Evolutionary conservation across 2,888 invertebrate species (phyloP).

Genomic region (Cantharis rustica): DNA sequence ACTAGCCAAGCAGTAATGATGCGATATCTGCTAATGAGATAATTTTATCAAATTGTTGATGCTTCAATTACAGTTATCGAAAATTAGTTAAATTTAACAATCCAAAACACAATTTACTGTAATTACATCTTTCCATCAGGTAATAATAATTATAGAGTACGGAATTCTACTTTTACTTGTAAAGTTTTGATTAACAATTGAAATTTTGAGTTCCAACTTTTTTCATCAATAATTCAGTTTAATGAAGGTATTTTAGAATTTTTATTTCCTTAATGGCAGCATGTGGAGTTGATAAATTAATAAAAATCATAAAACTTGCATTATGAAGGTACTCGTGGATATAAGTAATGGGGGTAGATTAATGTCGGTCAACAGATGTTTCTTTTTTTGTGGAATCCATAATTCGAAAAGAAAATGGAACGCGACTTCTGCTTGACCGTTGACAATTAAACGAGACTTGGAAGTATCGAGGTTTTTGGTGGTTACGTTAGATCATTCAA

Average conservation of each 20-base stretch:
- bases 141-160: neutral
- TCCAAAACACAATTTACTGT: neutral
- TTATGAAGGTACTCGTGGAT: neutral
- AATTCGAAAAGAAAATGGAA: neutral
- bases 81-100: neutral
- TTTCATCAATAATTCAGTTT: neutral
- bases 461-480: neutral
- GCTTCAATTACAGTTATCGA: neutral
- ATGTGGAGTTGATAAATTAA: constrained; percentile 1
- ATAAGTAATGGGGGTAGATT: neutral
- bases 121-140: neutral
- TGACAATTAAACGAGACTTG: neutral
- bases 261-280: neutral
- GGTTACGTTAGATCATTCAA: neutral
- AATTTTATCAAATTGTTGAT: neutral
- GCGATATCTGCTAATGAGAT: neutral
- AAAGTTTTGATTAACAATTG: neutral
- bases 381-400: neutral
- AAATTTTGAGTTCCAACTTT: neutral
- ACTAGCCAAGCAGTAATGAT: neutral
- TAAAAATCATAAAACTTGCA: neutral
- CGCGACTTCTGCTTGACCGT: neutral
- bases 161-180: neutral
- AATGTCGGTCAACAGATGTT: neutral
- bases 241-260: neutral